Conservation (phyloP, 2,113 vertebrate species). For the Xenotilapia leptura region DNA sequence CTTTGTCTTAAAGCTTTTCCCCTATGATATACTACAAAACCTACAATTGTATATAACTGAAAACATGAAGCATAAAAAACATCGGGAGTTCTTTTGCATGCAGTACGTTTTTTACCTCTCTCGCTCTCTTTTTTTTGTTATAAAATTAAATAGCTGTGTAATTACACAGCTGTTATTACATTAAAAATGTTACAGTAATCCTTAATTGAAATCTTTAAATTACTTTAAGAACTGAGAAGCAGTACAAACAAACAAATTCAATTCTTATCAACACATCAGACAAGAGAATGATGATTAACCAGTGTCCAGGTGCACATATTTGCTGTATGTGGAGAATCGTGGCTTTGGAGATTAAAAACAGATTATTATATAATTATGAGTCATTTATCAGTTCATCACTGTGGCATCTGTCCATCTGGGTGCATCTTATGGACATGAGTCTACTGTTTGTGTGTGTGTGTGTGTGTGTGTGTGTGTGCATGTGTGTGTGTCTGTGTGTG, state of each 20-base stretch:
- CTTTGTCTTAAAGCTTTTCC: not conserved
- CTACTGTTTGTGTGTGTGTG: not conserved
- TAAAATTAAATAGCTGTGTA: not conserved
- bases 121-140: not conserved
- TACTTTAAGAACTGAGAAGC: not conserved
- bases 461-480: not conserved
- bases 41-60: not conserved
- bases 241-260: not conserved
- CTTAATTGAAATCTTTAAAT: not conserved
- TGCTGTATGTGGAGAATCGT: not conserved
- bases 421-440: conserved; percentile 8
- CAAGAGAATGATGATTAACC: not conserved
- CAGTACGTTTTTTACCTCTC: accelerated
- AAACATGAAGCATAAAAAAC: not conserved
- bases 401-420: conserved; percentile 41
- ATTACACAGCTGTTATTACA: not conserved
- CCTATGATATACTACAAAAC: accelerated
- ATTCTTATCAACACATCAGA: not conserved
- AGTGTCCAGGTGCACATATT: conserved; percentile 1
- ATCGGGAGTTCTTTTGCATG: not conserved
- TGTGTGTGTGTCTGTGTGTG: not conserved
- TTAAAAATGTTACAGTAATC: not conserved
- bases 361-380: conserved; percentile 43
- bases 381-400: conserved; percentile 30
- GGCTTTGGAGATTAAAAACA: conserved; percentile 11